Evolutionary conservation across 2,113 vertebrate species (phyloP), one percentile per base, ranked within the genome.

Genomic region (Clarias gariepinus): DNA sequence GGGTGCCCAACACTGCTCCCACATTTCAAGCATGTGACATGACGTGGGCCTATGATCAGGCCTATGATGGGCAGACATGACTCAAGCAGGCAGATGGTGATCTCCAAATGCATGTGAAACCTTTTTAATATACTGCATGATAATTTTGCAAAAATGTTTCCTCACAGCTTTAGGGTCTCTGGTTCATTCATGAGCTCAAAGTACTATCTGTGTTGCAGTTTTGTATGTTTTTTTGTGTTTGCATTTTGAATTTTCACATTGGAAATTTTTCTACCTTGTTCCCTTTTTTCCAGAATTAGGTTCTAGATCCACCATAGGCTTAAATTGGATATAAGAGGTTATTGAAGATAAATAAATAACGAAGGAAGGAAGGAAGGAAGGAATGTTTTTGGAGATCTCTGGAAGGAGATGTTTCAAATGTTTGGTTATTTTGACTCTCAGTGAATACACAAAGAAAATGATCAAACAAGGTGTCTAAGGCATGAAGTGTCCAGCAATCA

Each of bases 21-120:
- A 63, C 36, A 52, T 85, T 85, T 12, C 11, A 85, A 79, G 61
- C 30, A 85, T 61, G 74, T 61, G 28, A 74, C 60, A 85, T 85
- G 58, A 79, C 66, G 74, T 25, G 55, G 2, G 58, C 36, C 25
- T 47, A 79, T 64, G n/a, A 85, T 85, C 61, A 68, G 41, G 74
- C 84, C 84, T 58, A 66, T 85, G 74, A 58, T 36, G 19, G 68
- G 47, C 41, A 85, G 74, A 66, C 74, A 66, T 60, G 84, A 85
- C 13, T 79, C 84, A 53, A 74, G 74, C 18, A 68, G 60, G 25
- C 84, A 85, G 84, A 85, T 85, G 84, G 84, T 53, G 23, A 76
- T 76, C 36, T 76, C 52, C 41, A 76, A 41, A 76, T 76, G 52
- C 52, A 28, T 57, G 74, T 77, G 47, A 53, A 77, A 78, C 58